Evolutionary conservation across 2,888 invertebrate species (phyloP), one percentile per base, ranked within the genome.

Genomic region (Agonopterix subpropinquella): DNA sequence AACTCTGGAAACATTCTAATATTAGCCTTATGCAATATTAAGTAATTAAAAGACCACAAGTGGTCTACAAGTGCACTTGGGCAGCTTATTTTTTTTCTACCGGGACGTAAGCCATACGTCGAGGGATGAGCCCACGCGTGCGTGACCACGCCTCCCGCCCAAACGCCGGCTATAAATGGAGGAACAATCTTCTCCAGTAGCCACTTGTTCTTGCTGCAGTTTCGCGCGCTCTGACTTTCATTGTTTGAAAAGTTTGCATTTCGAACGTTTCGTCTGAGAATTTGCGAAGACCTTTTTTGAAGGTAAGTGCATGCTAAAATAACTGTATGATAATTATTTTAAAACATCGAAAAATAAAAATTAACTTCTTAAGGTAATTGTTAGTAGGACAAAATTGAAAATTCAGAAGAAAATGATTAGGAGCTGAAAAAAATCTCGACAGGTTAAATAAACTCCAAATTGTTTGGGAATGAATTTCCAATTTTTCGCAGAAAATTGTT

Each of bases 101-200:
- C 11, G 3, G 39, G 10, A 39, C 39, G n/a, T n/a, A 11, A 11
- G 13, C 8, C n/a, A 42, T 11, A 42, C 42, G 42, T 42, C 42
- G 13, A 11, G 43, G 49, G 8, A n/a, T 13, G 35, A 44, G 48
- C 55, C 55, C 49, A 57, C 60, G 60, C 58, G 42, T 49, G 58
- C 58, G 53, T 54, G 41, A 55, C 58, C 45, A 53, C 57, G 53
- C 59, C 57, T 47, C 47, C 49, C 58, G 41, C 44, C 50, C 45
- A 47, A 43, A 36, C 44, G 41, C 42, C 10, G 8, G 37, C 53
- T 61, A 59, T 61, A 61, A 61, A 61, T 55, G 57, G 52, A 53
- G 58, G 54, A 49, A 44, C 5, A 54, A 50, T 41, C 11, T 49
- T 36, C 10, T 35, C 13, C 18, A n/a, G 10, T n/a, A 37, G 47